phyloP scores from a whole-genome alignment of 2,888 invertebrate genomes.

The Petrolisthes cinctipes region DNA sequence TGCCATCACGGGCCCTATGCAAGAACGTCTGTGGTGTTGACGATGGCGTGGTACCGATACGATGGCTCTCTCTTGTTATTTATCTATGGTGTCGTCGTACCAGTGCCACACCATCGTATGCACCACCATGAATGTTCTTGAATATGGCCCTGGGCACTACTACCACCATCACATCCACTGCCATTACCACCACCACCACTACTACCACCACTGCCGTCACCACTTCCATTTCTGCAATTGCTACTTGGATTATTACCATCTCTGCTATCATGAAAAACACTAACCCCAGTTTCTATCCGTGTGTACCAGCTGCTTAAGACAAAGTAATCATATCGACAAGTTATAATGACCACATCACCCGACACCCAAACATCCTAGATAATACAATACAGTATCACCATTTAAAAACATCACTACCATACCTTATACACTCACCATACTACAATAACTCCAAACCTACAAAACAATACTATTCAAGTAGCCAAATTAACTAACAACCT shows the following conservation, averaged over 20 bases:
- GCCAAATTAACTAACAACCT: too few species aligned
- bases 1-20: conserved; percentile 41
- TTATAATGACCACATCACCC: not conserved
- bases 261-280: not conserved
- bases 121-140: not conserved
- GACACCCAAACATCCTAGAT: not conserved
- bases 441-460: too few species aligned
- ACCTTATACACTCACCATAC: not conserved
- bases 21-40: not conserved
- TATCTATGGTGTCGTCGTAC: not conserved
- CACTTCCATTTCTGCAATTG: not conserved
- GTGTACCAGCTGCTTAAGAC: too few species aligned
- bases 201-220: conserved; percentile 4
- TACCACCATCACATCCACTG: not conserved
- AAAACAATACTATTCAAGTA: too few species aligned
- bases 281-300: too few species aligned
- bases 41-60: not conserved
- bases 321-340: not conserved
- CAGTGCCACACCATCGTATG: not conserved
- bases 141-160: not conserved
- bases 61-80: too few species aligned
- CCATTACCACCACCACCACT: conserved; percentile 22
- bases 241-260: not conserved
- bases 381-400: not conserved
- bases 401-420: conserved; percentile 1